These are phyloP conservation scores for Pterophyllum scalare DNA, from an alignment of 2,113 vertebrate species.

Conservation along the genomic window DNA sequence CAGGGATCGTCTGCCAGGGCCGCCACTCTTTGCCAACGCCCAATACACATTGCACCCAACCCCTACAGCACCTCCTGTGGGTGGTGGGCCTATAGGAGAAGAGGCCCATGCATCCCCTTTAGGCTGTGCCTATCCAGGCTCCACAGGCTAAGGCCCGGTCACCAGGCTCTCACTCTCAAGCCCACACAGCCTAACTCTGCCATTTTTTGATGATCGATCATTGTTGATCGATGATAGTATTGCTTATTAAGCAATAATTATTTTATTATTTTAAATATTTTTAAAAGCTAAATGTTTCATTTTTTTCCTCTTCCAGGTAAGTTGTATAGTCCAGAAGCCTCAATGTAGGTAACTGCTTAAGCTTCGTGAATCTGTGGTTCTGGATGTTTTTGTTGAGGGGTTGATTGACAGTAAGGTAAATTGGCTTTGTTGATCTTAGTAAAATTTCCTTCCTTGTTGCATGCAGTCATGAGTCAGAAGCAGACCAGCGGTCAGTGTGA, in stretches of 20 bases:
- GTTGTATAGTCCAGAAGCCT: not conserved
- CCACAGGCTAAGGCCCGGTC: too few relatives aligned
- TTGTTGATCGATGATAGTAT: not conserved
- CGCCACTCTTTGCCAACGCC: too few relatives aligned
- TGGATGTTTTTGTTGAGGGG: not conserved
- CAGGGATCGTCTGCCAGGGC: too few relatives aligned
- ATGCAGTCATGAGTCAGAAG: not conserved
- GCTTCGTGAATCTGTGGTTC: not conserved
- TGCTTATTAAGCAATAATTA: not conserved
- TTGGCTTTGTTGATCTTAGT: not conserved
- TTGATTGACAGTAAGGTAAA: not conserved
- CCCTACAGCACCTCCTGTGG: too few relatives aligned
- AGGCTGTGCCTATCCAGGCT: too few relatives aligned
- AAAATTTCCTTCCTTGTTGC: not conserved
- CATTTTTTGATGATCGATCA: too few relatives aligned
- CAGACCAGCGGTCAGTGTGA: not conserved
- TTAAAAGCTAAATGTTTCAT: fast-evolving
- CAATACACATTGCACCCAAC: too few relatives aligned
- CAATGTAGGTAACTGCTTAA: not conserved
- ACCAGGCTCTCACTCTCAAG: too few relatives aligned
- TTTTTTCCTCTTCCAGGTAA: slow-evolving; percentile 45
- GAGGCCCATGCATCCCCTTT: too few relatives aligned
- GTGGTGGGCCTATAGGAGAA: too few relatives aligned
- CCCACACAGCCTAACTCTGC: too few relatives aligned
- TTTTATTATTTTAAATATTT: not conserved